Conservation (phyloP, 2,113 vertebrate genomes). For the Haemorhous mexicanus region DNA sequence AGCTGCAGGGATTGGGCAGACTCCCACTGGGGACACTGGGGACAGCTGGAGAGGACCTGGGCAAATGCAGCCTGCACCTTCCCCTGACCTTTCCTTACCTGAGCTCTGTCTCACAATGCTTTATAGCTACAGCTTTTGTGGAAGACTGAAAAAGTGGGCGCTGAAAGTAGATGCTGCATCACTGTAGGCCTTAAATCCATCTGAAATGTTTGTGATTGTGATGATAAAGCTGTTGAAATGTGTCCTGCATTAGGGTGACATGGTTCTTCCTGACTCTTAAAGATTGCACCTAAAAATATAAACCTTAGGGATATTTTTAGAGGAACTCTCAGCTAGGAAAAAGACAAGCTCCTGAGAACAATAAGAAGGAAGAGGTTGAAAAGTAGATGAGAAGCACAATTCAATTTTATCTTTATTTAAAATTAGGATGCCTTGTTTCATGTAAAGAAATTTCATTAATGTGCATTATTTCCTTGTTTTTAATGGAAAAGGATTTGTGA, state of each 20-base stretch:
- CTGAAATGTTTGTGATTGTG: not conserved
- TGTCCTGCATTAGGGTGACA: not conserved
- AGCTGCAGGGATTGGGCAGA: not conserved
- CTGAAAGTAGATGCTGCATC: not conserved
- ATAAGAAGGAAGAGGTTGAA: not conserved
- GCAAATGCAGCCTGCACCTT: not conserved
- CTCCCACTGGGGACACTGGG: accelerated
- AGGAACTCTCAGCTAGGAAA: not conserved
- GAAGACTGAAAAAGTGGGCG: not conserved
- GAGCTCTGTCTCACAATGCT: not conserved
- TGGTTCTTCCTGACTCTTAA: constrained; percentile 26
- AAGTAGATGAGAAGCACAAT: not conserved
- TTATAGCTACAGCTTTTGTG: not conserved
- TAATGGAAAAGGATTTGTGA: not conserved
- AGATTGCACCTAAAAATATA: constrained; percentile 47
- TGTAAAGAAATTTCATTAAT: not conserved
- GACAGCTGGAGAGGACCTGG: not conserved
- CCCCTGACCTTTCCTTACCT: not conserved
- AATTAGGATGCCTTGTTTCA: not conserved
- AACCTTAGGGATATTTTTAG: constrained; percentile 31
- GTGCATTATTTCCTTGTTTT: not conserved
- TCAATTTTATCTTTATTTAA: not conserved
- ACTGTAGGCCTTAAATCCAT: not conserved
- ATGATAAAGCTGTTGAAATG: constrained; percentile 6
- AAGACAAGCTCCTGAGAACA: not conserved